Base-by-base conservation (phyloP, 2,888 invertebrate species). In the Hoplodrina ambigua region DNA sequence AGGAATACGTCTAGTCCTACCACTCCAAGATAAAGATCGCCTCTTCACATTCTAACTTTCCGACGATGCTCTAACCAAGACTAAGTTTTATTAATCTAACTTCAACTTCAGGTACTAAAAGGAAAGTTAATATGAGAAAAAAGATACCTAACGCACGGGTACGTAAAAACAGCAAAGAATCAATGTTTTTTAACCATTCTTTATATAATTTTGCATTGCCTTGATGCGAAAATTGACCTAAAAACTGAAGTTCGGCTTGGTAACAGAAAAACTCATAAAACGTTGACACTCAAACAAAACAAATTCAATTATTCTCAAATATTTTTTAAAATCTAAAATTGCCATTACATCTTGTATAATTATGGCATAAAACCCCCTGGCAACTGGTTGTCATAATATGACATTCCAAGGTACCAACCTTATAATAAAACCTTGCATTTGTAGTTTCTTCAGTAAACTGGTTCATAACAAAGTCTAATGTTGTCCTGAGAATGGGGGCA, bases 401-500 rank as follows among this genome's bases (percentile, higher is more conserved):
- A 15, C 50, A 44, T 58, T 37, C 7, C 52, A 75, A 75, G 57
- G 64, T 55, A 46, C 55, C 41, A 64, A 63, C 44, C 52, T 58
- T 44, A 52, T 41, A 62, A 62, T 46, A 60, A 56, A 76, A 54
- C 62, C 37, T 75, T 63, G 61, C 46, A 46, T 44, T 49, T 5
- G 46, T 59, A 76, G 57, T 73, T 74, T 70, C 62, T 53, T 63
- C 53, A 55, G 49, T 25, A 53, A 75, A 70, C 59, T 80, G 17
- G 65, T 80, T 70, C 59, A 41, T 63, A 69, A 13, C 54, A 41
- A 63, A 62, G 70, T 70, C 55, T 69, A 59, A 75, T 57, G 76
- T 70, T 49, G 56, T 60, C 60, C 59, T 78, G 81, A 64, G 81
- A 78, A 78, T 61, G 72, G 57, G 78, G 77, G 41, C 81, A 71